Evolutionary conservation across 2,888 invertebrate species (phyloP).

Genomic region (Allacma fusca): DNA sequence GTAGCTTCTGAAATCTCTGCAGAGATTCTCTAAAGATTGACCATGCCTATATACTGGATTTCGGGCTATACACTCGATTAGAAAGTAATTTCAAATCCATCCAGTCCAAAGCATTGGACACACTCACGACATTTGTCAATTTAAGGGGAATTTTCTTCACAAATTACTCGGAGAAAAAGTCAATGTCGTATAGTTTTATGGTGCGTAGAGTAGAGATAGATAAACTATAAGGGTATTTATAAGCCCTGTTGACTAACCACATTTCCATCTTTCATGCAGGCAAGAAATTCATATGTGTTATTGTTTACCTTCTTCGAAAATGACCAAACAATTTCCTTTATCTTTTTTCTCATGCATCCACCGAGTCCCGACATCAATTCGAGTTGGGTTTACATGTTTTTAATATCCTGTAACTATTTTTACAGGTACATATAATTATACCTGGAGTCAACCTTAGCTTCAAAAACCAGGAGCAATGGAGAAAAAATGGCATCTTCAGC

Average conservation of each 20-base stretch:
- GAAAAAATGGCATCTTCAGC: too few relatives aligned
- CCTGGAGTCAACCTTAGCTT: too few relatives aligned
- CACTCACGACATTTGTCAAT: slow-evolving; percentile 22
- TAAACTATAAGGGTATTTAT: neutral
- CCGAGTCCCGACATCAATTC: too few relatives aligned
- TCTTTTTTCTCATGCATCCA: neutral
- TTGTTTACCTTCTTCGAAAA: slow-evolving; percentile 6
- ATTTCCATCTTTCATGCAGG: slow-evolving; percentile 1
- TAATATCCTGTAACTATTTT: too few relatives aligned
- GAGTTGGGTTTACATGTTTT: too few relatives aligned
- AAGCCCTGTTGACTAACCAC: too few relatives aligned
- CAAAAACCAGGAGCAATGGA: too few relatives aligned
- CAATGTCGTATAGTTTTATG: slow-evolving; percentile 8
- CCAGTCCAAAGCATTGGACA: neutral
- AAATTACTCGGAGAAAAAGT: slow-evolving; percentile 15
- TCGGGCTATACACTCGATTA: neutral
- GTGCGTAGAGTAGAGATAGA: neutral
- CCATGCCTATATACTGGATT: too few relatives aligned
- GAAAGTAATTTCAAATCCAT: slow-evolving; percentile 9
- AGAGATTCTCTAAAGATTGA: too few relatives aligned
- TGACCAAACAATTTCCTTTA: neutral
- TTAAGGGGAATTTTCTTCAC: slow-evolving; percentile 4
- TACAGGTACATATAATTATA: too few relatives aligned
- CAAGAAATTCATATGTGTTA: neutral
- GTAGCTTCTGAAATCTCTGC: too few relatives aligned